Evolutionary conservation across 2,797 vertebrate genomes (phyloP), one percentile per base, ranked within the genome.

Genomic region (Anableps anableps): DNA sequence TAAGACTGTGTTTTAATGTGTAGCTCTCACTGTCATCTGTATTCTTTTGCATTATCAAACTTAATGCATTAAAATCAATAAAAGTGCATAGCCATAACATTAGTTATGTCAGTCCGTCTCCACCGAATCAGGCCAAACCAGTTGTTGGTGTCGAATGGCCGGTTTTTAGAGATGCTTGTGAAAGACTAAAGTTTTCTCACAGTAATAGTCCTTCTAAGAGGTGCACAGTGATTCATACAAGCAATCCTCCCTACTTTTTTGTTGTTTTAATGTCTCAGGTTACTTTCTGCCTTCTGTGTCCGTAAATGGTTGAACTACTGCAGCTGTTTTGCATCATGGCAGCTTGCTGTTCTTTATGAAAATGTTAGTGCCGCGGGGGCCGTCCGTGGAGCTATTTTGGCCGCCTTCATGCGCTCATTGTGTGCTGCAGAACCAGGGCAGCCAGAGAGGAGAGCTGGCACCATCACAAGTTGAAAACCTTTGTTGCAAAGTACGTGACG

Each of bases 401-500:
- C 76, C 36, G 82, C 36, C 45, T 72, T 50, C 75, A 13, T 79
- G 80, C 76, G 53, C 77, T 74, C 77, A 84, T 87, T 91, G 88
- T 81, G n/a, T 14, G 2, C 62, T 14, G 62, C 70, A 48, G 85
- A 90, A 92, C 83, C n/a, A 84, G 88, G 87, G 36, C 87, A 83
- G 81, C 7, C 64, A 43, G 64, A 41, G 58, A 36, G 23, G 53
- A 58, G 85, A 88, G 38, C 81, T 88, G 88, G 92, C 88, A 83
- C 77, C 75, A 43, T 36, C 47, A 17, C 83, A 89, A 92, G 79
- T 90, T 93, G 92, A 94, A 93, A 64, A 83, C 73, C 64, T 70
- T 45, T 78, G 74, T 78, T 81, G 84, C 87, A 51, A 85, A 86
- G 83, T 95, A 95, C 94, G 93, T 95, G 94, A 93, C 89, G 23